Evolutionary conservation across 2,797 vertebrate species (phyloP).

Genomic region (Myotis daubentonii): DNA sequence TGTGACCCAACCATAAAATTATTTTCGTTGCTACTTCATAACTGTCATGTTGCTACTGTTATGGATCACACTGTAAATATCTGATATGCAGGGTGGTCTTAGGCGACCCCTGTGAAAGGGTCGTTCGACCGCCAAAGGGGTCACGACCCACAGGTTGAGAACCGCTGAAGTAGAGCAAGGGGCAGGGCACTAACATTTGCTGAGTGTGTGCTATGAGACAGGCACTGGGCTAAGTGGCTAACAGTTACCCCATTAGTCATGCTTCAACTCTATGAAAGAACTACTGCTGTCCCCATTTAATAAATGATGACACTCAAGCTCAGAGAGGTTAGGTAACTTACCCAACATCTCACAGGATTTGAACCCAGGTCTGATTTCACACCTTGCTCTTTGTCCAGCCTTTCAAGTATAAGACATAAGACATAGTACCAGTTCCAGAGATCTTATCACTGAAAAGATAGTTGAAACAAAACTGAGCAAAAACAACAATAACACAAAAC

Average conservation of each 20-base stretch:
- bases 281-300: not conserved
- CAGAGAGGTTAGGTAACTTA: not conserved
- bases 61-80: too few relatives aligned
- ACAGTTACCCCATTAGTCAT: not conserved
- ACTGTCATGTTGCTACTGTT: too few relatives aligned
- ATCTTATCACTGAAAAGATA: not conserved
- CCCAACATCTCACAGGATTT: not conserved
- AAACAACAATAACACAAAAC: not conserved
- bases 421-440: not conserved
- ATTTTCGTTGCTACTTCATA: too few relatives aligned
- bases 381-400: not conserved
- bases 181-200: not conserved
- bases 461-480: not conserved
- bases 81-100: too few relatives aligned
- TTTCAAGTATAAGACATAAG: conserved; percentile 19
- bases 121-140: too few relatives aligned
- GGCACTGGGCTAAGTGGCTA: not conserved
- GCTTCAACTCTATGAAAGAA: not conserved
- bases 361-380: not conserved
- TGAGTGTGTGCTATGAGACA: not conserved
- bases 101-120: too few relatives aligned
- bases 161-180: not conserved
- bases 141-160: too few relatives aligned
- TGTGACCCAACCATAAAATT: too few relatives aligned
- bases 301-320: not conserved